Evolutionary conservation across 1,140 invertebrate species (phyloP), one percentile per base, ranked within the genome.

Genomic region (Palaemon carinicauda): DNA sequence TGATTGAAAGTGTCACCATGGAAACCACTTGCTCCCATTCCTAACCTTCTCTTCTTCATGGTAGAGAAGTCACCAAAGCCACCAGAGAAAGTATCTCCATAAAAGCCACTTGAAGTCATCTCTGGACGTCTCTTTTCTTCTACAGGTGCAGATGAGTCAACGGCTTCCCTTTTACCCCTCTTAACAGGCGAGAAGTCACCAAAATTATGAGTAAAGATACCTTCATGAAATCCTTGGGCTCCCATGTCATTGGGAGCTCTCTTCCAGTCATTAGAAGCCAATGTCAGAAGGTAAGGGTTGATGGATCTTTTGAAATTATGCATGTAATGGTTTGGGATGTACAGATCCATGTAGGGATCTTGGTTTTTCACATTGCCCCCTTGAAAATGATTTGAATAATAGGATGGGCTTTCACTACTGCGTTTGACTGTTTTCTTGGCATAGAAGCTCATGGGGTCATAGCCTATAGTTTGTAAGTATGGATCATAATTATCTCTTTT

Each of bases 171-270:
- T 31, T 90, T 90, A 79, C 90, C 73, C 71, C 89, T 90, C 80
- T 92, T 91, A 88, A 92, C 91, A 0, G 92, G 91, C 10, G 91
- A 91, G 87, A 92, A 92, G 71, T 92, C 91, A n/a, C 92, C 92
- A 77, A 92, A 92, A 19, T 91, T 91, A 71, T 91, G 87, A 87
- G 92, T 92, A 84, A 93, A 93, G 50, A 93, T 91, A 14, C 92
- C 92, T 88, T 92, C 92, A 77, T 93, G 92, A 85, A 93, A 93
- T 14, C 92, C 92, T 88, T 92, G 88, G 7, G 92, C 91, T 85
- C 85, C 91, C 89, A 89, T 89, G 27, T 88, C 89, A 65, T 84
- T 89, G 0, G 89, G 89, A 1, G 89, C 87, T 51, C 89, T 78
- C 65, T 89, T 89, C 77, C 80, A 88, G 56, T 87, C 79, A 41